Percentiles rank a stretch among this genome's conserved stretches.
Conservation (phyloP, 1,140 invertebrate genomes). For the Drosophila pseudoobscura region DNA sequence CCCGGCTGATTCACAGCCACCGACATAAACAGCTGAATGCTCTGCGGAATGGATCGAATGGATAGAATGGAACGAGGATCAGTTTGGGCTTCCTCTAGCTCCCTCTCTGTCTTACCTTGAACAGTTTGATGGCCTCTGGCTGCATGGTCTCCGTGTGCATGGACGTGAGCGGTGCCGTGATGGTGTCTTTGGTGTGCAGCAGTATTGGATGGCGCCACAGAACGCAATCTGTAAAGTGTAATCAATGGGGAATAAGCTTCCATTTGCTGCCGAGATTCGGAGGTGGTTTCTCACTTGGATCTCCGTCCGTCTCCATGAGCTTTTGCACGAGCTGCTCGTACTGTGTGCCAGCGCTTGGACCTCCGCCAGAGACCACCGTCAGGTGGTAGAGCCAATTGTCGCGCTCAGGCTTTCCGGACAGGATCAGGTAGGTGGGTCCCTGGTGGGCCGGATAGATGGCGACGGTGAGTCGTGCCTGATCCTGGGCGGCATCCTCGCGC, state of each 20-base stretch:
- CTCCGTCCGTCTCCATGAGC: constrained; percentile 97
- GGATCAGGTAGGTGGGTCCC: constrained; percentile 95
- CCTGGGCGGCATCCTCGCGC: constrained; percentile 87
- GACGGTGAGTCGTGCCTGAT: constrained; percentile 90
- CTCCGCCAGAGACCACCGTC: constrained; percentile 96
- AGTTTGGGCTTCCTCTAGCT: no score
- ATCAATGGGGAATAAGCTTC: background rate
- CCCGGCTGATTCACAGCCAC: constrained; percentile 96
- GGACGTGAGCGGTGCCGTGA: constrained; percentile 92
- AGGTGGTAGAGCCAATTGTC: constrained; percentile 97
- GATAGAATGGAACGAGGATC: background rate
- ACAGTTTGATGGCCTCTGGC: constrained; percentile 95
- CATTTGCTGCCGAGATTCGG: background rate
- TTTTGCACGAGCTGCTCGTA: constrained; percentile 97
- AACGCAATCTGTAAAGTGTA: constrained; percentile 89
- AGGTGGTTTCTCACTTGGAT: constrained; percentile 88
- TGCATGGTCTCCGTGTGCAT: constrained; percentile 93
- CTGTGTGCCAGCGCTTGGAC: constrained; percentile 94
- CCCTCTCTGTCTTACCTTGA: constrained; percentile 88
- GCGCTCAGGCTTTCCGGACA: constrained; percentile 94
- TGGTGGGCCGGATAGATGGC: constrained; percentile 96
- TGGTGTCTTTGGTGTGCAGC: constrained; percentile 95
- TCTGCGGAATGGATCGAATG: constrained; percentile 85
- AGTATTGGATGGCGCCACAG: constrained; percentile 96
- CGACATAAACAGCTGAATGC: constrained; percentile 96